Base-by-base conservation (phyloP, 2,888 invertebrate genomes). In the Melanostoma mellinum region DNA sequence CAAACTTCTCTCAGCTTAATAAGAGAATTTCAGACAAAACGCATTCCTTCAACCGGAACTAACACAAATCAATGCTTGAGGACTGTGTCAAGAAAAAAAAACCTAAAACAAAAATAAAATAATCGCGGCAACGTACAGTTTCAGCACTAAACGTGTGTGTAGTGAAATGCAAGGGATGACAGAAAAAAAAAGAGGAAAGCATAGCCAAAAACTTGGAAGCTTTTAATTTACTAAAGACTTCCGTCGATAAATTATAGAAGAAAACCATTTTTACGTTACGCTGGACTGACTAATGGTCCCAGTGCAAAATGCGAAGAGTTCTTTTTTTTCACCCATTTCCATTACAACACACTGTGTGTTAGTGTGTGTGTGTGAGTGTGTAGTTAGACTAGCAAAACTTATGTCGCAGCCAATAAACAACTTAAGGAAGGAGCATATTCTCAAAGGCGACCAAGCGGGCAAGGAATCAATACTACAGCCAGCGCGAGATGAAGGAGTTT, bases 211-310 rank as follows among this genome's bases (percentile, higher is more conserved):
- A 84, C 60, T 84, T 84, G 79, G 84, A 79, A 71, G 79, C 84
- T 79, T 84, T 84, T 84, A 84, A 84, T 84, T 84, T 84, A 84
- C 84, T 84, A 84, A 84, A 84, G 84, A 84, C 84, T 84, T 84
- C 84, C 84, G 74, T 75, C 84, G 50, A 84, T 84, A 84, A 84
- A 84, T 84, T 84, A 84, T 84, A 75, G 65, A 67, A 74, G 84
- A 74, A 20, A 79, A 84, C 84, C 84, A 84, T 84, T 84, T 79
- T 78, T 84, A 84, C 84, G 79, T 84, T 84, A 67, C 79, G 71
- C 71, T 79, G 84, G 79, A 84, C 84, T 79, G 84, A 84, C 40
- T 84, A 71, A 84, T 84, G 79, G 74, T 67, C 79, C 84, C 79
- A 84, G 79, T 84, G 84, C 69, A 79, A 79, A 78, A 79, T 79